Conservation (phyloP, 2,888 invertebrate genomes). For the Patella ulyssiponensis region DNA sequence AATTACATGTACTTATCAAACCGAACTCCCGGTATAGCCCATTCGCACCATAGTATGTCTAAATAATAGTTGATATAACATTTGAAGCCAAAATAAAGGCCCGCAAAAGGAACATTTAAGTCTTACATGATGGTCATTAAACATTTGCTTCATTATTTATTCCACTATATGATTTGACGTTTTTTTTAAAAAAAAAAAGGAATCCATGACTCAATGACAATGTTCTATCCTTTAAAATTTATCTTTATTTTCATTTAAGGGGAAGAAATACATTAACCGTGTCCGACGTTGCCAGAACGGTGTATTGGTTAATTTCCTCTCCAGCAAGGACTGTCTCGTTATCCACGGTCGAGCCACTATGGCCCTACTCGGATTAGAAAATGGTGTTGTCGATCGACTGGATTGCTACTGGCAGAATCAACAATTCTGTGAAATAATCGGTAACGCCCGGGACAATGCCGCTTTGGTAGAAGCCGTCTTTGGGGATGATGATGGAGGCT, state of each 20-base stretch:
- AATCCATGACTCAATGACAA: no score
- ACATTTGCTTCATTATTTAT: no score
- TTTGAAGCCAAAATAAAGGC: no score
- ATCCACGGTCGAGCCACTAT: neutral
- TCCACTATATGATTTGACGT: no score
- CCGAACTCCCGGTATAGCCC: no score
- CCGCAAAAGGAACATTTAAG: no score
- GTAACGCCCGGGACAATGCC: neutral
- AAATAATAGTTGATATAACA: no score
- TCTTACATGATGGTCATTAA: no score
- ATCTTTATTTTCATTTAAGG: neutral
- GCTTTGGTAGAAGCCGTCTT: neutral
- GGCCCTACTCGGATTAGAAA: neutral
- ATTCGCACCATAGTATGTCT: no score
- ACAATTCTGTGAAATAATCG: neutral
- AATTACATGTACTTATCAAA: no score
- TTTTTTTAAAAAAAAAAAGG: no score
- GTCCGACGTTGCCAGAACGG: neutral
- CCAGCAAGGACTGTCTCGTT: neutral
- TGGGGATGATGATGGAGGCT: neutral
- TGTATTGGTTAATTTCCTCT: neutral
- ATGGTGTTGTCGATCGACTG: neutral
- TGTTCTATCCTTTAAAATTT: no score
- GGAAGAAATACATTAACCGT: neutral
- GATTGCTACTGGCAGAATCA: slow-evolving; percentile 4